Percentiles rank a stretch among this genome's conserved stretches.
Conservation (phyloP, 2,113 vertebrate genomes). For the Catharus bicknelli region DNA sequence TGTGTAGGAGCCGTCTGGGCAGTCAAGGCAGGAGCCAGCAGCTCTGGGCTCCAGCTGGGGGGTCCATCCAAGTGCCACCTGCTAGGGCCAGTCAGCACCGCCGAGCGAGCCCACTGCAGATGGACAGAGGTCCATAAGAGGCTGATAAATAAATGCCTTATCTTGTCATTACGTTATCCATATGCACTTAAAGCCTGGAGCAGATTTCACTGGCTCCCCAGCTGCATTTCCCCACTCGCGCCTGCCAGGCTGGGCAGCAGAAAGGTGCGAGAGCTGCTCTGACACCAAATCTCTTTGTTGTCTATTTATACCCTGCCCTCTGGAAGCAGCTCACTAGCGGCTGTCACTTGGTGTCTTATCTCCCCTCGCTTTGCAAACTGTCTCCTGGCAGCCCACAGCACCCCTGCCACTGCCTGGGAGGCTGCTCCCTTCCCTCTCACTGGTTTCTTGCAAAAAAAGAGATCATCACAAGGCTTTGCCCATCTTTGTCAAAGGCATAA, state of each 20-base stretch:
- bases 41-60: background rate
- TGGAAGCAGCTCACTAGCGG: slow-evolving; percentile 19
- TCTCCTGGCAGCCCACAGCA: slow-evolving; percentile 11
- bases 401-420: background rate
- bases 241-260: background rate
- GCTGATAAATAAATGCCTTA: slow-evolving; percentile 9
- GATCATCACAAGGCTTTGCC: background rate
- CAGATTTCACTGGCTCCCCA: background rate
- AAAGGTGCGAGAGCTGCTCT: background rate
- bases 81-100: background rate
- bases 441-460: background rate
- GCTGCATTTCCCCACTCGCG: background rate
- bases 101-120: background rate
- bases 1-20: background rate
- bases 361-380: background rate
- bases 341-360: slow-evolving; percentile 19
- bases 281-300: slow-evolving; percentile 54
- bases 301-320: slow-evolving; percentile 63
- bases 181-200: background rate
- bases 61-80: slow-evolving; percentile 17
- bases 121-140: background rate
- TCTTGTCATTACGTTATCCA: background rate
- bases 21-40: background rate
- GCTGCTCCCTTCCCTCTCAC: background rate
- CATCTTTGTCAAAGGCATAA: background rate